Base-by-base conservation (phyloP, 53 echinoderm and acorn worm species). In the Henricia sp. region DNA sequence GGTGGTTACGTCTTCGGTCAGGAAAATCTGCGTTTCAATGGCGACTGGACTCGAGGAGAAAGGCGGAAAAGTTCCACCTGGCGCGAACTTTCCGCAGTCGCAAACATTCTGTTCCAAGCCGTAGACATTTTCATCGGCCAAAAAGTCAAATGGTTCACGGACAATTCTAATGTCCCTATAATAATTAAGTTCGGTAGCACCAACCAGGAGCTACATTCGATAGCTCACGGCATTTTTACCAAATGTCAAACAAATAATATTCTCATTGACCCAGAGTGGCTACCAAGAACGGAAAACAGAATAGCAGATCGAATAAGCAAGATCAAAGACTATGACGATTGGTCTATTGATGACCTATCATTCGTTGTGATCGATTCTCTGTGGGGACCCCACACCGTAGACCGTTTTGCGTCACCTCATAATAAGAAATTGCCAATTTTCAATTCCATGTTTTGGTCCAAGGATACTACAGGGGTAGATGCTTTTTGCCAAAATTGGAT, bases 381-480 rank as follows among this genome's bases (percentile, higher is more conserved):
- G 30, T 89, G 89, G 89, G 88, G 83, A 8, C 83, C 89, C 23
- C 89, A 89, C 52, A 73, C 89, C 6, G 57, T 89, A 0, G 89
- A 89, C 37, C 43, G 74, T 23, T 89, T 89, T 23, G 83, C 89
- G 0, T 83, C 83, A 0, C 71, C 83, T 11, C 72, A 71, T 14
- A 83, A 82, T 62, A 59, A 46, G 17, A 82, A 88, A 14, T 17
- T 85, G 1, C 2, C 17, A 33, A 12, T 29, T 3, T 69, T 87
- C 29, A 77, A 77, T 35, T 54, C 72, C 48, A 85, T 60, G 48
- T 72, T 85, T 72, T 84, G 84, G 84, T 84, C 71, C 43, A 84
- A 38, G 41, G 84, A 62, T 0, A 56, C 40, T 6, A 71, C 84
- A 6, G 84, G 71, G 21, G 84, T 84, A 3, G 84, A 84, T 46